phyloP scores from a whole-genome alignment of 2,888 invertebrate genomes.

The Lithosia quadra region DNA sequence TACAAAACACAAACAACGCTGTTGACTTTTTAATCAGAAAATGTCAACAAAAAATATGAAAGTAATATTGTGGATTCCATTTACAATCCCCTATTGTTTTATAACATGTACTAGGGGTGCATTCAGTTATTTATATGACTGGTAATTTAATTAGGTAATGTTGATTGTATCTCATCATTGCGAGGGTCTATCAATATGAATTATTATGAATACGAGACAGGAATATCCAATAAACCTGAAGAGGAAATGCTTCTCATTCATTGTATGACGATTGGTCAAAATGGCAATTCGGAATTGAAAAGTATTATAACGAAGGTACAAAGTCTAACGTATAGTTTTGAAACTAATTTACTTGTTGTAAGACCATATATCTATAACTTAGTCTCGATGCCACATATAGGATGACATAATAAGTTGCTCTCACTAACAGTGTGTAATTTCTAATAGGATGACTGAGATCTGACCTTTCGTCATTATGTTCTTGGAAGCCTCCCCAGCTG shows the following conservation, averaged over 20 bases:
- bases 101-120: slow-evolving; percentile 13
- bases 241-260: neutral
- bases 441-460: too few relatives aligned
- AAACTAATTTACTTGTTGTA: too few relatives aligned
- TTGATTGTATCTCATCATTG: slow-evolving; percentile 18
- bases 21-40: slow-evolving; percentile 33
- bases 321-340: too few relatives aligned
- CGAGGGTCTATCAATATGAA: slow-evolving; percentile 23
- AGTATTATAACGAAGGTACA: too few relatives aligned
- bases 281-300: too few relatives aligned
- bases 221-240: neutral
- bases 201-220: slow-evolving; percentile 11
- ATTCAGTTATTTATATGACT: slow-evolving; percentile 16
- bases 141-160: slow-evolving; percentile 32
- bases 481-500: too few relatives aligned
- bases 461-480: too few relatives aligned
- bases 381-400: too few relatives aligned
- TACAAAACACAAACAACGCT: slow-evolving; percentile 56
- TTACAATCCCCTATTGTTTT: slow-evolving; percentile 11
- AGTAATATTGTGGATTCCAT: slow-evolving; percentile 12
- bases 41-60: slow-evolving; percentile 20
- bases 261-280: too few relatives aligned
- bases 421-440: too few relatives aligned
- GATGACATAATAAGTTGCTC: too few relatives aligned
- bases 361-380: too few relatives aligned